Evolutionary conservation across 2,113 vertebrate species (phyloP).

Genomic region (Manacus vitellinus): DNA sequence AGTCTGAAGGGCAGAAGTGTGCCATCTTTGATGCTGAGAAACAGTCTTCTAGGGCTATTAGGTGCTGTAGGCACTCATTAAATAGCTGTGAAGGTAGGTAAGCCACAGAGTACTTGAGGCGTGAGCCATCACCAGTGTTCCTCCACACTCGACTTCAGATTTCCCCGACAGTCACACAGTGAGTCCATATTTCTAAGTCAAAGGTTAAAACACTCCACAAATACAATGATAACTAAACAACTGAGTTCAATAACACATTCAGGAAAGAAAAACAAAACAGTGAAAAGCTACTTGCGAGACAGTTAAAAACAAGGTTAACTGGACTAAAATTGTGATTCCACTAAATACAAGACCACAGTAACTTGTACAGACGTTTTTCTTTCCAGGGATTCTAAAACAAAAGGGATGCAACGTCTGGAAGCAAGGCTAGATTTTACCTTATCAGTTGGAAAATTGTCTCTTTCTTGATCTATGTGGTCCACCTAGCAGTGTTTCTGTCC

Average conservation of each 20-base stretch:
- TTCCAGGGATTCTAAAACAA: not conserved
- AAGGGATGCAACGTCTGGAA: not conserved
- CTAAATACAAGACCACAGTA: not conserved
- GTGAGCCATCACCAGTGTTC: not conserved
- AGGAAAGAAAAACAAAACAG: not conserved
- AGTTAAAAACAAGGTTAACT: not conserved
- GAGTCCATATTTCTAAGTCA: not conserved
- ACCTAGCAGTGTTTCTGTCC: not conserved
- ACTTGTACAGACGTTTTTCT: not conserved
- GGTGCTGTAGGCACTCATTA: not conserved
- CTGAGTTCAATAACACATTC: not conserved
- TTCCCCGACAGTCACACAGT: rapidly evolving
- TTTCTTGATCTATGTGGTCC: not conserved
- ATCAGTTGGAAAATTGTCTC: not conserved
- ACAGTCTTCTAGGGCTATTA: not conserved
- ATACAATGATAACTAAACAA: not conserved
- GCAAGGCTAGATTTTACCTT: not conserved
- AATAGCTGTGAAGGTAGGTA: not conserved
- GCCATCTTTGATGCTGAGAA: not conserved
- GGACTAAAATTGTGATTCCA: not conserved
- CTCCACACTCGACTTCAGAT: not conserved
- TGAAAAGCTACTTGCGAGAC: not conserved
- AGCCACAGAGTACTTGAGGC: not conserved
- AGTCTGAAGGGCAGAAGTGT: not conserved
- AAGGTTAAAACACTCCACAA: not conserved